Percentiles rank a stretch among this genome's conserved stretches.
These are phyloP conservation scores for Sturnira hondurensis DNA, from an alignment of 2,113 vertebrate species.

Conservation along the genomic window DNA sequence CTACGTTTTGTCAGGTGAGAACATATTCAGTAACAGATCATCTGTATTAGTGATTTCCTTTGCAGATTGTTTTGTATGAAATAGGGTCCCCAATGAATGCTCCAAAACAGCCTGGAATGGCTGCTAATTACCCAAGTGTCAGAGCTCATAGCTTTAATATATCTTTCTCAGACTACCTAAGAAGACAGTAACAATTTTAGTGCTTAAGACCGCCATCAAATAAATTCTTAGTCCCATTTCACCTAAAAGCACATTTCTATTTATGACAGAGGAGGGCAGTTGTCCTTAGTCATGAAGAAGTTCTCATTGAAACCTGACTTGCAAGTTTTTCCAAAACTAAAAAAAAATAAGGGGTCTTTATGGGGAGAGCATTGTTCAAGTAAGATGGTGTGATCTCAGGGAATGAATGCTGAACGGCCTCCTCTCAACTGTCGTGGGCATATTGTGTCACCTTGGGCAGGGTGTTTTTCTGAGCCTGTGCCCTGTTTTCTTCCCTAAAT, in stretches of 20 bases:
- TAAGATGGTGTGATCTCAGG: background rate
- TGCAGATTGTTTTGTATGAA: conserved; percentile 60
- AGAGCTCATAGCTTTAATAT: conserved; percentile 54
- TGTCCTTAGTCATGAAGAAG: conserved; percentile 40
- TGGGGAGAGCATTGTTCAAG: background rate
- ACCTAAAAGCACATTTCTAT: conserved; percentile 36
- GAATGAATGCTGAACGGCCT: background rate
- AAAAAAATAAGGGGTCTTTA: background rate
- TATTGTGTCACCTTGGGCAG: background rate
- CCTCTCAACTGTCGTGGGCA: background rate
- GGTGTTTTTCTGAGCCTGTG: background rate
- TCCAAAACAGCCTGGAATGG: conserved; percentile 50
- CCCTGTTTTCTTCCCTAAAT: background rate
- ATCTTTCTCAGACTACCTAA: conserved; percentile 11
- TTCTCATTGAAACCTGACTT: conserved; percentile 47
- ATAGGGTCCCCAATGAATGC: conserved; percentile 20
- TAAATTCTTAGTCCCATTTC: conserved; percentile 59
- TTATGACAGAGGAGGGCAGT: conserved; percentile 54
- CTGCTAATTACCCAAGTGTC: conserved; percentile 52
- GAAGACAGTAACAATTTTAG: conserved; percentile 40
- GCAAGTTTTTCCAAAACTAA: background rate
- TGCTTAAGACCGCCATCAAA: conserved; percentile 51
- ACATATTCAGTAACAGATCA: conserved; percentile 46
- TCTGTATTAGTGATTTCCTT: conserved; percentile 67
- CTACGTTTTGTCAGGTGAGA: conserved; percentile 27